phyloP scores from a whole-genome alignment of 2,888 invertebrate species.

The Eupithecia vulgata region DNA sequence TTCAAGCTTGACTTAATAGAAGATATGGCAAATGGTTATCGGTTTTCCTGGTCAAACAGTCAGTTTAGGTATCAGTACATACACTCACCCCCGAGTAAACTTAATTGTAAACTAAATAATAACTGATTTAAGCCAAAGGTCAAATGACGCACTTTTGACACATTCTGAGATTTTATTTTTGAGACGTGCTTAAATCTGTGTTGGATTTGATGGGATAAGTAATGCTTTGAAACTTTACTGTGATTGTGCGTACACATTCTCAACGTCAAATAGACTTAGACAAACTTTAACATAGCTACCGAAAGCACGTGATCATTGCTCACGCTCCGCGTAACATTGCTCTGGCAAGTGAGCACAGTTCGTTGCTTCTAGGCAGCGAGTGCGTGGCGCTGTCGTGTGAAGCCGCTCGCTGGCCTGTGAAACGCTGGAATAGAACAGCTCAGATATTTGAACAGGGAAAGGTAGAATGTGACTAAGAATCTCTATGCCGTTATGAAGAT shows the following conservation, averaged over 20 bases:
- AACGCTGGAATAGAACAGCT: not conserved
- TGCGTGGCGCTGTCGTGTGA: not conserved
- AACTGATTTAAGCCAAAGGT: too few species aligned
- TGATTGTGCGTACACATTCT: not conserved
- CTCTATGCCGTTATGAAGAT: not conserved
- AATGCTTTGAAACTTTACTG: not conserved
- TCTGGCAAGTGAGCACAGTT: not conserved
- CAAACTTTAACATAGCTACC: not conserved
- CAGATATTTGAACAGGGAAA: not conserved
- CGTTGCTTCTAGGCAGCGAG: not conserved
- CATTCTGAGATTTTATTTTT: too few species aligned
- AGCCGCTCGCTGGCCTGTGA: conserved; percentile 1
- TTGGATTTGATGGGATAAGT: not conserved
- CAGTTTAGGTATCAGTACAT: too few species aligned
- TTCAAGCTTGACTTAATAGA: too few species aligned
- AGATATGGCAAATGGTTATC: too few species aligned
- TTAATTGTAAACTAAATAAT: too few species aligned
- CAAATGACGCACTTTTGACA: too few species aligned
- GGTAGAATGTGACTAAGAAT: not conserved
- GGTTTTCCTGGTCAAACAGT: too few species aligned
- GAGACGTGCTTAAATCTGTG: not conserved
- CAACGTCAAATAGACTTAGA: not conserved
- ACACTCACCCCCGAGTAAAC: too few species aligned
- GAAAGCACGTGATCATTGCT: not conserved
- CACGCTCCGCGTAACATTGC: not conserved